Base-by-base conservation (phyloP, 1,140 invertebrate genomes). In the Pachyrhynchus sulphureomaculatus region DNA sequence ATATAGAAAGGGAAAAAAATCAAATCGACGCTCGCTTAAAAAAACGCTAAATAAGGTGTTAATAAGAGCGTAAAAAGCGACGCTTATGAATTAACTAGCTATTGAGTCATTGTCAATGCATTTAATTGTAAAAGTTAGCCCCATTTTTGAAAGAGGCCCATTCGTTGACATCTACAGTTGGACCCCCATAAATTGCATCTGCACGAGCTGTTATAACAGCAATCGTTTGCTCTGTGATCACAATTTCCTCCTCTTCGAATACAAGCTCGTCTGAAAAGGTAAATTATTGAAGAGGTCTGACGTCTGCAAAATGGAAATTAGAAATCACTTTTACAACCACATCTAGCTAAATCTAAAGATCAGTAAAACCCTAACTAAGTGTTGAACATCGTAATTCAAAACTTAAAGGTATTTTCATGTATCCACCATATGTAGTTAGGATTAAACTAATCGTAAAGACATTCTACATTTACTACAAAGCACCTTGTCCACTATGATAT, bases 91-190 rank as follows among this genome's bases (percentile, higher is more conserved):
- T 17, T 13, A 34, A 33, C 32, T 2, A 5, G 17, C 32, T 24
- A 48, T 48, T 49, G 32, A 44, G 51, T 39, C 39, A 60, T 60
- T 48, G 17, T n/a, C 34, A 26, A 15, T 48, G 23, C 23, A 20
- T 58, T 44, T 48, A 49, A 4, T 13, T 18, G 26, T n/a, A 26
- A 12, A 37, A 48, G 70, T 82, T 86, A 87, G 68, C 91, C 91
- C 90, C 90, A 92, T 77, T 92, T 91, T 75, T 94, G 91, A 82
- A 95, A 93, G 67, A 95, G 83, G 34, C 92, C 92, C 83, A 90
- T 87, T 63, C 91, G 84, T 76, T 93, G 91, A 77, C 92, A 95
- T 66, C 88, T 84, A 77, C 92, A 95, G 79, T 94, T 95, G 68
- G 88, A 87, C 18, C 91, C 91, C 92, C 92, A 95, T 4, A 94